Evolutionary conservation across 2,888 invertebrate genomes (phyloP).

Genomic region (Amaurobius ferox): DNA sequence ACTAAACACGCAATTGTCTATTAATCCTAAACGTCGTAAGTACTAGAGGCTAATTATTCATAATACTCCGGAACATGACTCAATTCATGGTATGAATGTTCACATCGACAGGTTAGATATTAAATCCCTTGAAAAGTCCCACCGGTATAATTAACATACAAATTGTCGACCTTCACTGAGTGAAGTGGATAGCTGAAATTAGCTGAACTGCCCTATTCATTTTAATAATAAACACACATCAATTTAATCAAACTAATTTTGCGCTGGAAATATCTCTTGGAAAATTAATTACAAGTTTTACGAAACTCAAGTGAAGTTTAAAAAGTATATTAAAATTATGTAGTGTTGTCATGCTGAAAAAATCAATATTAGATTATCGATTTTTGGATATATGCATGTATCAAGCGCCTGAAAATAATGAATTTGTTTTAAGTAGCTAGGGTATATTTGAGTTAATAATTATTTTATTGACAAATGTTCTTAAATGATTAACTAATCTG

Average conservation of each 20-base stretch:
- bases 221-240: slow-evolving; percentile 2
- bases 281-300: not conserved
- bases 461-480: too few relatives aligned
- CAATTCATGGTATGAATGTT: not conserved
- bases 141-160: slow-evolving; percentile 3
- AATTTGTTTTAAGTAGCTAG: too few relatives aligned
- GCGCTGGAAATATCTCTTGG: not conserved
- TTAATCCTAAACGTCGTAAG: not conserved
- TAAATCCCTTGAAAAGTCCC: not conserved
- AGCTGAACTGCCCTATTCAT: not conserved
- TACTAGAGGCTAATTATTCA: not conserved
- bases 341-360: too few relatives aligned
- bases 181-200: not conserved
- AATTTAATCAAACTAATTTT: not conserved
- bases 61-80: not conserved
- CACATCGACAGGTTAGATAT: not conserved
- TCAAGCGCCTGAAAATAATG: too few relatives aligned
- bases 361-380: too few relatives aligned
- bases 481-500: too few relatives aligned
- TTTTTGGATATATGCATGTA: too few relatives aligned
- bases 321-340: too few relatives aligned
- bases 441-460: too few relatives aligned
- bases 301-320: not conserved
- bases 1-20: not conserved
- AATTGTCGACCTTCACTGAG: not conserved